Evolutionary conservation across 1,140 invertebrate genomes (phyloP).

Genomic region (Psix sp.): DNA sequence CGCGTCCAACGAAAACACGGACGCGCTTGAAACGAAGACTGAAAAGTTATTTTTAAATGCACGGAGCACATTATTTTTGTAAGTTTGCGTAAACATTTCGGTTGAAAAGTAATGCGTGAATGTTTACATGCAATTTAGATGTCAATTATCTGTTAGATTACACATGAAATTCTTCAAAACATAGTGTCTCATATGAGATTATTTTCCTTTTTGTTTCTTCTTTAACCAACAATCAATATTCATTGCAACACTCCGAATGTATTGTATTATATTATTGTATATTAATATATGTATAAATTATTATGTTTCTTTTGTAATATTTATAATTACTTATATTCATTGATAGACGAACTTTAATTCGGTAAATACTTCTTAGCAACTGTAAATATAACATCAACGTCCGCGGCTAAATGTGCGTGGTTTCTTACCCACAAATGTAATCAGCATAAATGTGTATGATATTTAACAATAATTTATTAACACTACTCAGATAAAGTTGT

Average conservation of each 20-base stretch:
- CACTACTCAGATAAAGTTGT: conserved; percentile 19
- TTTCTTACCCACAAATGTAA: conserved; percentile 39
- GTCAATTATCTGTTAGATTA: conserved; percentile 8
- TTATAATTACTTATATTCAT: too few relatives aligned
- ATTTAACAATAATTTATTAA: conserved; percentile 55
- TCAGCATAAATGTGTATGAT: conserved; percentile 24
- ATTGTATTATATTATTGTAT: conserved; percentile 45
- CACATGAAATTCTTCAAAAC: too few relatives aligned
- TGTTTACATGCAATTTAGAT: conserved; percentile 34
- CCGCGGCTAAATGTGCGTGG: conserved; percentile 8
- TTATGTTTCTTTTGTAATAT: conserved; percentile 34
- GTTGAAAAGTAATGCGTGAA: conserved; percentile 18
- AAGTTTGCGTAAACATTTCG: conserved; percentile 30
- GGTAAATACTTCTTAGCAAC: conserved; percentile 43
- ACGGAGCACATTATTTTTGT: conserved; percentile 31
- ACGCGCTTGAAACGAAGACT: conserved; percentile 35
- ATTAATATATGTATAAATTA: conserved; percentile 43
- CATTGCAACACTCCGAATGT: conserved; percentile 24
- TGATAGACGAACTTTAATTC: too few relatives aligned
- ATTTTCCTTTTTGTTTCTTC: too few relatives aligned
- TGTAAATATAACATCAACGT: conserved; percentile 42
- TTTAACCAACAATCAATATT: too few relatives aligned
- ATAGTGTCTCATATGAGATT: too few relatives aligned
- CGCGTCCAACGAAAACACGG: conserved; percentile 11
- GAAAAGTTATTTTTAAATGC: conserved; percentile 45